Percentiles rank a stretch among this genome's conserved stretches.
Conservation (phyloP, 2,113 vertebrate species). For the Sprattus sprattus region DNA sequence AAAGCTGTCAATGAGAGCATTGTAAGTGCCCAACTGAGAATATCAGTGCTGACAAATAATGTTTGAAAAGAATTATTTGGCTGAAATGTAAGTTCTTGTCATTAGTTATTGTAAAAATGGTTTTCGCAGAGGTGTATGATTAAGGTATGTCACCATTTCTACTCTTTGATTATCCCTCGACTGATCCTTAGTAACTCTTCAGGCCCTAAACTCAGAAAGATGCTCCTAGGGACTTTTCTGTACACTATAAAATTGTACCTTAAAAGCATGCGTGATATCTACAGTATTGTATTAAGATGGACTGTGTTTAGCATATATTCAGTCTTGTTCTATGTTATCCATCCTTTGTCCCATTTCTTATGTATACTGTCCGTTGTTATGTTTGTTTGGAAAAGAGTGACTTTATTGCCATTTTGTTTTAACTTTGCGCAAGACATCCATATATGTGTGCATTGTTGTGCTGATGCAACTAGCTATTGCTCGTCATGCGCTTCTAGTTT, state of each 20-base stretch:
- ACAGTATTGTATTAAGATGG: slow-evolving; percentile 14
- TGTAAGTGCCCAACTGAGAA: slow-evolving; percentile 7
- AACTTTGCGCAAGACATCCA: slow-evolving; percentile 44
- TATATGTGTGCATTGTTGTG: slow-evolving; percentile 36
- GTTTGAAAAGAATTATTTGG: neutral
- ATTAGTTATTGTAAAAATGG: neutral
- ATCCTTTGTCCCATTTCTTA: slow-evolving; percentile 49
- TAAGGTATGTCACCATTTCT: neutral
- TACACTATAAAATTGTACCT: neutral
- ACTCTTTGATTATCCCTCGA: neutral
- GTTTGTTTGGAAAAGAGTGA: slow-evolving; percentile 54
- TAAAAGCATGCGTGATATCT: neutral
- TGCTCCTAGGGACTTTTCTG: neutral
- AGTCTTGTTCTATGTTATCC: slow-evolving; percentile 50
- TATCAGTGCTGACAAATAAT: neutral
- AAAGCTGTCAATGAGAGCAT: neutral
- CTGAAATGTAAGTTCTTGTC: neutral
- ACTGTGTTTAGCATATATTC: slow-evolving; percentile 42
- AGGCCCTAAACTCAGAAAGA: neutral
- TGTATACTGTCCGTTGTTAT: slow-evolving; percentile 53
- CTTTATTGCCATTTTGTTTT: slow-evolving; percentile 46
- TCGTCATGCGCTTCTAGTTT: slow-evolving; percentile 35
- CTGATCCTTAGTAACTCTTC: neutral
- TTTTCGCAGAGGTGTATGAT: neutral
- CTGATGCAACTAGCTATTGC: slow-evolving; percentile 31